Conservation (phyloP, 2,113 vertebrate species). For the Eulemur rufifrons region DNA sequence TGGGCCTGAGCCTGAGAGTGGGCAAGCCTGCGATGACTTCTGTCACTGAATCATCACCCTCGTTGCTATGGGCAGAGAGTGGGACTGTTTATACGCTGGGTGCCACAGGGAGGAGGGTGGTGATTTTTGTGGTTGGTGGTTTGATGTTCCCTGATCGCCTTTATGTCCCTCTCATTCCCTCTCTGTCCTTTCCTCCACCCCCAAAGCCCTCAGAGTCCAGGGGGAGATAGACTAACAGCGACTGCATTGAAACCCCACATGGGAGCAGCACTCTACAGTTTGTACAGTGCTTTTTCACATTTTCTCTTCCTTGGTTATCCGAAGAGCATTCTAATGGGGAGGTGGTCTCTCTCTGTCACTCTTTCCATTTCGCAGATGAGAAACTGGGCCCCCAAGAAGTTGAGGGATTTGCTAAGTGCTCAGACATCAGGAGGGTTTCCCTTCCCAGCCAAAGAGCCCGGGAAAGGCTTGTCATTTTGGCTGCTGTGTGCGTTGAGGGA, state of each 20-base stretch:
- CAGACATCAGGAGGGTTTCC: neutral
- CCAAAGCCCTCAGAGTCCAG: neutral
- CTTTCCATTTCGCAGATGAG: neutral
- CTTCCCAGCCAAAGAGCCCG: neutral
- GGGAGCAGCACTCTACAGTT: neutral
- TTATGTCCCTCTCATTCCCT: neutral
- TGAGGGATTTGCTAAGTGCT: neutral
- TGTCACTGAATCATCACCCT: accelerated
- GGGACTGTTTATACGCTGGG: neutral
- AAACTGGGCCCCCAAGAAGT: neutral
- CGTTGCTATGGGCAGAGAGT: neutral
- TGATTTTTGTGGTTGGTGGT: neutral
- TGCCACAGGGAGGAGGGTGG: neutral
- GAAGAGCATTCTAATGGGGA: neutral
- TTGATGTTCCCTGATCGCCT: neutral
- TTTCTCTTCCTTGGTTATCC: neutral
- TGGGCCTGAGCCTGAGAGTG: neutral
- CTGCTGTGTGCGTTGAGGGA: accelerated
- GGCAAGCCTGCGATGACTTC: neutral
- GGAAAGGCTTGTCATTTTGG: neutral
- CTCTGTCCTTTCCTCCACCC: neutral
- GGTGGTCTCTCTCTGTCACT: neutral
- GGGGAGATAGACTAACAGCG: neutral
- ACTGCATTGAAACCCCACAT: accelerated
- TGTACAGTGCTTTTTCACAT: accelerated